A percentile compares a stretch with the other conserved stretches of the same genome.
Evolutionary conservation across 2,888 invertebrate genomes (phyloP).

Genomic region (Ypsolopha sequella): DNA sequence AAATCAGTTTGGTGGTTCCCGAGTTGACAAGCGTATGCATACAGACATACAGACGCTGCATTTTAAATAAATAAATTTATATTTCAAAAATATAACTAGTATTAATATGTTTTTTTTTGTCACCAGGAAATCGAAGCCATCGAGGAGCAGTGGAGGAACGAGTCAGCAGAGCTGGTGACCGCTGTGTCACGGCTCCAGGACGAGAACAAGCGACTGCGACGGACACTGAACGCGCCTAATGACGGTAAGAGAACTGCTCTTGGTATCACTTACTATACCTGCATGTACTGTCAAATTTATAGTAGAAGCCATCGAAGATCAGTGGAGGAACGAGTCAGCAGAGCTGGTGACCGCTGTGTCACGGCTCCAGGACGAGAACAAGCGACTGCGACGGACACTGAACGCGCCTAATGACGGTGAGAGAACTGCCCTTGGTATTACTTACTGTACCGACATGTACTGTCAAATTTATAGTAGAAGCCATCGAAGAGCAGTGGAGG

Average conservation of each 20-base stretch:
- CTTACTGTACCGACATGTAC: too few relatives aligned
- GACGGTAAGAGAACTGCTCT: slow-evolving; percentile 53
- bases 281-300: too few relatives aligned
- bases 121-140: slow-evolving; percentile 93
- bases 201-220: slow-evolving; percentile 86
- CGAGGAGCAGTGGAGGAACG: slow-evolving; percentile 95
- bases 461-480: too few relatives aligned
- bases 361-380: slow-evolving; percentile 92
- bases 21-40: too few relatives aligned
- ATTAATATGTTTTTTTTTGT: not conserved
- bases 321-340: slow-evolving; percentile 94
- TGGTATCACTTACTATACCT: too few relatives aligned
- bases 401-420: slow-evolving; percentile 59
- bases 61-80: too few relatives aligned
- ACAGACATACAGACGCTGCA: not conserved
- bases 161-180: slow-evolving; percentile 89
- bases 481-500: slow-evolving; percentile 96
- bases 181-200: slow-evolving; percentile 90
- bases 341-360: slow-evolving; percentile 89
- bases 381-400: slow-evolving; percentile 74
- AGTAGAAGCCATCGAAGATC: slow-evolving; percentile 95
- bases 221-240: slow-evolving; percentile 58
- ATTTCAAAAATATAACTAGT: too few relatives aligned
- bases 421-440: too few relatives aligned
- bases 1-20: too few relatives aligned